phyloP scores from a whole-genome alignment of 2,113 vertebrate species.

The Rattus norvegicus region DNA sequence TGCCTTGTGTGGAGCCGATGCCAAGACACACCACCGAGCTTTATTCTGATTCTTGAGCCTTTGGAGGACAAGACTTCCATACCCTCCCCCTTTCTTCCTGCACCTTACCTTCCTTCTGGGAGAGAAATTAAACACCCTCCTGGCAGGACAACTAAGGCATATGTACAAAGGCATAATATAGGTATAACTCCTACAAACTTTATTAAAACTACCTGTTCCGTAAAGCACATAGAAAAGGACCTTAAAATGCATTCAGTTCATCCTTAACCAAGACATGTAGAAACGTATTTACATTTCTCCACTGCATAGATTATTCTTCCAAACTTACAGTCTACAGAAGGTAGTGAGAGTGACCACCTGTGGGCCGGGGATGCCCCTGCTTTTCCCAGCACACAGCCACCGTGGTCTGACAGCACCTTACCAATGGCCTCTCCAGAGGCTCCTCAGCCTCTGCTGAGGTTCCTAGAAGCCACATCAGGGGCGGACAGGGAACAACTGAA shows the following conservation, averaged over 20 bases:
- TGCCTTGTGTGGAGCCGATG: not conserved
- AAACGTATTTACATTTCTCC: constrained; percentile 87
- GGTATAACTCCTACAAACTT: constrained; percentile 83
- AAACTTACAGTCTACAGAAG: constrained; percentile 84
- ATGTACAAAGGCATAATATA: constrained; percentile 47
- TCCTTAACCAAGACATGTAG: constrained; percentile 83
- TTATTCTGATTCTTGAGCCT: not conserved
- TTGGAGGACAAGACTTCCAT: not conserved
- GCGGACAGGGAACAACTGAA: constrained; percentile 7
- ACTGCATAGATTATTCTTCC: constrained; percentile 84
- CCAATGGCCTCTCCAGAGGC: constrained; percentile 18
- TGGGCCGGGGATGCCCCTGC: constrained; percentile 47
- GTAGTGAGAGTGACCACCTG: constrained; percentile 78
- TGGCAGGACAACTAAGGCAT: not conserved
- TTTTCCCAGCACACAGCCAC: constrained; percentile 67
- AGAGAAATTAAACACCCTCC: not conserved
- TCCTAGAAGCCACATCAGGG: constrained; percentile 55
- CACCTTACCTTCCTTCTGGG: not conserved
- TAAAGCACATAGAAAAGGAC: constrained; percentile 89
- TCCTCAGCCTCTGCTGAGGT: constrained; percentile 21
- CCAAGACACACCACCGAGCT: not conserved
- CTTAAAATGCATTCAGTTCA: constrained; percentile 88
- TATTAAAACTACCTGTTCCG: constrained; percentile 86
- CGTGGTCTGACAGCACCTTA: constrained; percentile 50
- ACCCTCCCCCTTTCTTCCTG: not conserved